A percentile compares a stretch with the other conserved stretches of the same genome.
Evolutionary conservation across 2,113 vertebrate genomes (phyloP).

Genomic region (Dolichallabes microphthalmus): DNA sequence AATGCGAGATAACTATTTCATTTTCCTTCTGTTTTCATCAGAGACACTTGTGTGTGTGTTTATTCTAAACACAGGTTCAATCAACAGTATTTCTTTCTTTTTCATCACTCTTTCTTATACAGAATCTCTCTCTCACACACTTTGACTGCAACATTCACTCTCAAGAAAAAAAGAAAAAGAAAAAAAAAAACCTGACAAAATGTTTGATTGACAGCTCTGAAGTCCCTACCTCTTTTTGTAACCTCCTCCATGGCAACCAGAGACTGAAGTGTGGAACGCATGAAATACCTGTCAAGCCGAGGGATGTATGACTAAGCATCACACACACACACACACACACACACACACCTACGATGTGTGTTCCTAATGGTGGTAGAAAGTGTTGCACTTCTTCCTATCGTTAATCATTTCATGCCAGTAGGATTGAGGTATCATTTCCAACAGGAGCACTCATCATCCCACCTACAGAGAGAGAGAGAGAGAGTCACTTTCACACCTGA

Average conservation of each 20-base stretch:
- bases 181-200: background rate
- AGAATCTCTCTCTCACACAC: background rate
- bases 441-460: background rate
- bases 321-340: background rate
- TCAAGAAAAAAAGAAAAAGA: background rate
- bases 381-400: background rate
- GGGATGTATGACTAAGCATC: background rate
- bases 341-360: background rate
- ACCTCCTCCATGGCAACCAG: conserved; percentile 13
- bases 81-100: background rate
- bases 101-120: background rate
- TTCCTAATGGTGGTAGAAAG: background rate
- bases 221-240: background rate
- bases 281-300: conserved; percentile 2
- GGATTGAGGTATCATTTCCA: background rate
- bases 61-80: background rate
- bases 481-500: background rate
- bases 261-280: background rate
- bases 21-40: background rate
- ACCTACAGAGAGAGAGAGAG: background rate
- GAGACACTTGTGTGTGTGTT: background rate
- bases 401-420: background rate
- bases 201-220: conserved; percentile 13
- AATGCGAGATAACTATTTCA: background rate
- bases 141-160: background rate